Base-by-base conservation (phyloP, 2,888 invertebrate species). In the Xanthia togata region DNA sequence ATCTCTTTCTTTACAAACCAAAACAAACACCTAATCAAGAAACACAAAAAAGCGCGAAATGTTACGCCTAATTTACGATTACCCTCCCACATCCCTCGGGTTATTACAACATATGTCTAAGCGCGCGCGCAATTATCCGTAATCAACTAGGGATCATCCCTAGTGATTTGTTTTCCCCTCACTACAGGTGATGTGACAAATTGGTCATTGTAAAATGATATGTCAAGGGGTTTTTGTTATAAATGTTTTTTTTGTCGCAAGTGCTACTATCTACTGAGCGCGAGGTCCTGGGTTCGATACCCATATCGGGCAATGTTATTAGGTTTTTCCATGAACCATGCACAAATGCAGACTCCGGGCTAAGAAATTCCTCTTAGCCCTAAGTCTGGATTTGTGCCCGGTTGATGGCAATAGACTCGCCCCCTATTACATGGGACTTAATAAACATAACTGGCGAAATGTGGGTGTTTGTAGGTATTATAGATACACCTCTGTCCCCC, bases 1-100 rank as follows among this genome's bases (percentile, higher is more conserved):
- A 2, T 17, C 23, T 20, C 47, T n/a, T 73, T 44, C n/a, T 4
- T 20, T 23, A 50, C 31, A 31, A 50, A 50, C 3, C 6, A 53
- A 53, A 74, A 44, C 62, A 31, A 31, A 31, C 31, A 31, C 31
- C 31, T 31, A 31, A 31, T 31, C 31, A 31, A 31, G 31, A 31
- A 31, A 31, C n/a, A 63, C 4, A 74, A 59, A 64, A 75, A 23
- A 50, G n/a, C 31, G 14, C n/a, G 35, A 60, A 83, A 82, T 87
- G 89, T 87, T 73, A 83, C 79, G 83, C 76, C 55, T 86, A 84
- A 89, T 88, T 89, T 87, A 62, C 88, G 70, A 89, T 89, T 76
- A 63, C 4, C 20, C 38, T 41, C 74, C 65, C 79, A 41, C 14
- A 17, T 53, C 81, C 79, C 75, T 65, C 67, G 65, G 70, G 63